Conservation (phyloP, 2,113 vertebrate species). For the Psammodynastes pulverulentus region DNA sequence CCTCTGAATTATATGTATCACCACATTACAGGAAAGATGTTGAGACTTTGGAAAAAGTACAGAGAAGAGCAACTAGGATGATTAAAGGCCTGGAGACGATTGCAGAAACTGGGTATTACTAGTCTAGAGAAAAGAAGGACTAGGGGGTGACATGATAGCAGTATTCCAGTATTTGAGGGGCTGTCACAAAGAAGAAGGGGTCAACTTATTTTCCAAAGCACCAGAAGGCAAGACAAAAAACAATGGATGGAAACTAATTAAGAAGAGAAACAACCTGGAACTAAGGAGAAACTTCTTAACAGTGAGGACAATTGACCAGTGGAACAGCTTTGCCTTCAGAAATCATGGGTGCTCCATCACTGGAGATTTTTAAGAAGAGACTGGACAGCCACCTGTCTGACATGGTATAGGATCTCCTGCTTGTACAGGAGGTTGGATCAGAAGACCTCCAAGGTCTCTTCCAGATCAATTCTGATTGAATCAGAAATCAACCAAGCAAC, state of each 20-base stretch:
- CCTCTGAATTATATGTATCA: neutral
- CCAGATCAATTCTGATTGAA: neutral
- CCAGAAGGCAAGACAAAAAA: neutral
- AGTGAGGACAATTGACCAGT: neutral
- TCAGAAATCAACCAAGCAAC: neutral
- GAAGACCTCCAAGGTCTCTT: neutral
- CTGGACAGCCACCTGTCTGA: neutral
- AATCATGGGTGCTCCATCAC: neutral
- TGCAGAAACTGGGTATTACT: neutral
- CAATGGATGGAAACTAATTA: neutral
- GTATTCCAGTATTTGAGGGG: neutral
- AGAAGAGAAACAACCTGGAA: neutral
- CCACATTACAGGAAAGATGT: neutral
- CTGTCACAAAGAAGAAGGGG: neutral
- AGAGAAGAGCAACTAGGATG: neutral
- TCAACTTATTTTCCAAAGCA: neutral
- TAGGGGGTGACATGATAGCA: neutral
- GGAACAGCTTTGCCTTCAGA: neutral
- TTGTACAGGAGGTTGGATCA: neutral
- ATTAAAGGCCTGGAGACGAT: neutral
- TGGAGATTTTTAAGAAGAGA: neutral
- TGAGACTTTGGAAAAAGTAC: neutral
- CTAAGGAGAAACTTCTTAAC: neutral
- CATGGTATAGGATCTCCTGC: neutral
- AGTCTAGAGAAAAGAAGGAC: neutral